phyloP scores from a whole-genome alignment of 2,797 vertebrate species.

The Iguana delicatissima region DNA sequence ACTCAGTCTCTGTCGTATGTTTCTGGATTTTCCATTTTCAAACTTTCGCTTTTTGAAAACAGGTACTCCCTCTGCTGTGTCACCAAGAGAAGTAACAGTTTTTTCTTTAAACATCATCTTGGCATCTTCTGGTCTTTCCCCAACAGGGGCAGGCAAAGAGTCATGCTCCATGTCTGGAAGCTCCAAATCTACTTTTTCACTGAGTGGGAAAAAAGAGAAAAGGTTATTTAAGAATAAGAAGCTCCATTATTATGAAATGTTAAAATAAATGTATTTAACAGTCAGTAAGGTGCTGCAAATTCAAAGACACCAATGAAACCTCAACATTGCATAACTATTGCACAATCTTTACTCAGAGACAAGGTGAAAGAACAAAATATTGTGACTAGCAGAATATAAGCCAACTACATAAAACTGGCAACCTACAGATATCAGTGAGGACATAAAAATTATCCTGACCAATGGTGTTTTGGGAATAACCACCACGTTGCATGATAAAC shows the following conservation, averaged over 20 bases:
- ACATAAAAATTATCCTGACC: no score
- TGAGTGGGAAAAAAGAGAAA: constrained; percentile 67
- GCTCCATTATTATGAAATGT: neutral
- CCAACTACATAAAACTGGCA: no score
- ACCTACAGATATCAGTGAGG: neutral
- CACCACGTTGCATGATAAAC: neutral
- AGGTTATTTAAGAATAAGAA: constrained; percentile 30
- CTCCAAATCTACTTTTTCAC: constrained; percentile 90
- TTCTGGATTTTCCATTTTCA: constrained; percentile 92
- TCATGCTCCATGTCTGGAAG: constrained; percentile 85
- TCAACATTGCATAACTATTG: neutral
- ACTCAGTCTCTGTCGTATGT: constrained; percentile 88
- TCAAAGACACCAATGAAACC: neutral
- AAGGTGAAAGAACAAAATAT: neutral
- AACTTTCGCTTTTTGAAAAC: constrained; percentile 92
- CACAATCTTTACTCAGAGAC: neutral
- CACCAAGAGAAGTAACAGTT: constrained; percentile 91
- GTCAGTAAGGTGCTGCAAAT: neutral
- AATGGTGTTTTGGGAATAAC: neutral
- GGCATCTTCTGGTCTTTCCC: constrained; percentile 79
- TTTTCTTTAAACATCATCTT: constrained; percentile 93
- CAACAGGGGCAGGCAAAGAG: constrained; percentile 56
- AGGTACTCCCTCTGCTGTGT: constrained; percentile 78
- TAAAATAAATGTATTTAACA: neutral
- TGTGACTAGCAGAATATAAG: neutral